These are phyloP conservation scores for Druon quercuslanigerum DNA, from an alignment of 1,140 invertebrate species.

Conservation along the genomic window DNA sequence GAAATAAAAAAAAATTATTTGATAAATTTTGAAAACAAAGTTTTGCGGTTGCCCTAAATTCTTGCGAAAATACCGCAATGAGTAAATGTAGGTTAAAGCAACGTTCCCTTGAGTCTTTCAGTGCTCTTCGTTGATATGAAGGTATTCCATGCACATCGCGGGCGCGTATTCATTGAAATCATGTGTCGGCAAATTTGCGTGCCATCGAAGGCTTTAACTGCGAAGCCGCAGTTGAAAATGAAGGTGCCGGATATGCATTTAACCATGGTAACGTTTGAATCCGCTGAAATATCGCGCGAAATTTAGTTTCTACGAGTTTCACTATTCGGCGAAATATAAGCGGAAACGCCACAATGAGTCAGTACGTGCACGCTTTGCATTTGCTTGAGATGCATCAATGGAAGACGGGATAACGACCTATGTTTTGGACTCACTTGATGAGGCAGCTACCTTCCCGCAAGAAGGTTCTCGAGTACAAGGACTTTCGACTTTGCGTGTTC, in stretches of 20 bases:
- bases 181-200: slow-evolving; percentile 22
- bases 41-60: too few species aligned
- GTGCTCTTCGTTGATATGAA: not conserved
- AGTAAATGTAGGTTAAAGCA: too few species aligned
- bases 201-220: not conserved
- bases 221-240: slow-evolving; percentile 25
- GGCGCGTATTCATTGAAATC: slow-evolving; percentile 15
- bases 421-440: slow-evolving; percentile 7
- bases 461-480: not conserved
- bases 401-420: slow-evolving; percentile 7
- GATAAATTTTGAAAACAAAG: too few species aligned
- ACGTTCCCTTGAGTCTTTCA: slow-evolving; percentile 32
- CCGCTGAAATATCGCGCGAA: slow-evolving; percentile 20
- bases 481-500: not conserved
- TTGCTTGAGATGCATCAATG: slow-evolving; percentile 26
- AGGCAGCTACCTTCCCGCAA: not conserved
- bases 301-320: slow-evolving; percentile 22
- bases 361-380: not conserved
- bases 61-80: too few species aligned
- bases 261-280: slow-evolving; percentile 24
- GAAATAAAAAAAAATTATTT: too few species aligned
- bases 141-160: slow-evolving; percentile 27
- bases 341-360: slow-evolving; percentile 9
- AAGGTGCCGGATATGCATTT: slow-evolving; percentile 29
- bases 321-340: slow-evolving; percentile 14